These are phyloP conservation scores for Pogonognathellus flavescens DNA, from an alignment of 1,140 invertebrate species.

Conservation along the genomic window DNA sequence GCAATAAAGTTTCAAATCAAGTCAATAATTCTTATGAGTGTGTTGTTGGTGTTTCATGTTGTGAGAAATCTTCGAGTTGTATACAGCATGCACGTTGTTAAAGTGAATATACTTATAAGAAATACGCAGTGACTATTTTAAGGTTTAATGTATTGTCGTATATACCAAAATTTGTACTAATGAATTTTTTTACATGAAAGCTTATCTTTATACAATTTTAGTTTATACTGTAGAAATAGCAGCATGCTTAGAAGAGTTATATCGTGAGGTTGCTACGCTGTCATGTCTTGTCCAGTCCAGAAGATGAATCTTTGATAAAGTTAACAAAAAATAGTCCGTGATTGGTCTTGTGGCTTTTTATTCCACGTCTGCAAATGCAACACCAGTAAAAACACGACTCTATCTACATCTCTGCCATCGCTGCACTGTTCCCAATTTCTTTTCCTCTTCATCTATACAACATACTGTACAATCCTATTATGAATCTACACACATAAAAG, in stretches of 20 bases:
- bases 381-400: slow-evolving; percentile 35
- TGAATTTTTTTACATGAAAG: slow-evolving; percentile 4
- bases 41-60: no score
- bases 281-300: slow-evolving; percentile 34
- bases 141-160: no score
- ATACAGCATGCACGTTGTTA: no score
- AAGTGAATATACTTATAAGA: neutral
- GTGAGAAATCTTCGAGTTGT: no score
- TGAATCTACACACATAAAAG: neutral
- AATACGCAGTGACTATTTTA: neutral
- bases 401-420: neutral
- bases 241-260: no score
- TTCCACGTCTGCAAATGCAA: slow-evolving; percentile 20
- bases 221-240: neutral
- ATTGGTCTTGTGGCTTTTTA: slow-evolving; percentile 23
- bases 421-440: slow-evolving; percentile 26
- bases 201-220: neutral
- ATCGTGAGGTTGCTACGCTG: slow-evolving; percentile 39
- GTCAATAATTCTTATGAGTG: no score
- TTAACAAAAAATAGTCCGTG: slow-evolving; percentile 40
- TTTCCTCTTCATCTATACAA: neutral
- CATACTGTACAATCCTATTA: neutral
- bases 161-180: slow-evolving; percentile 5
- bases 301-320: slow-evolving; percentile 49
- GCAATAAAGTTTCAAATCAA: no score